Evolutionary conservation across 2,113 vertebrate species (phyloP), one percentile per base, ranked within the genome.

Genomic region (Vidua macroura): DNA sequence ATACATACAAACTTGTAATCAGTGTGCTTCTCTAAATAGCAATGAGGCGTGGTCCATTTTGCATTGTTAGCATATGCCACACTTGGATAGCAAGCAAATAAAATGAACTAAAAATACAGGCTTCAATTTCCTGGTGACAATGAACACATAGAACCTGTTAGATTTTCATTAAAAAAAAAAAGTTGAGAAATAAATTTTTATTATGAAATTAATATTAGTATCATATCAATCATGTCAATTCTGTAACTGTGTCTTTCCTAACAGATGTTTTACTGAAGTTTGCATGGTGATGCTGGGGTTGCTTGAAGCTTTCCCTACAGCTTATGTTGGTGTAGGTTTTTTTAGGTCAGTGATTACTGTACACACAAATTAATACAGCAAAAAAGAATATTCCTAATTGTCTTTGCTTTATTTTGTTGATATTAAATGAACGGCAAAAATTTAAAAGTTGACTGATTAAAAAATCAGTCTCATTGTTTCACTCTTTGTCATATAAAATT

Each of bases 221-320:
- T 88, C 11, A 15, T 30, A 21, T 63, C 33, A 49, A 30, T 56
- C 3, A 39, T n/a, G 28, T 30, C 2, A 76, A 31, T 78, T 91
- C 39, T 7, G 24, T 44, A 62, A 68, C 1, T 35, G 35, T 53
- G 13, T 78, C 41, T 93, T 73, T 75, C 17, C 83, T 59, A 92
- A 85, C 52, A 95, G 81, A 84, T 72, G 52, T 68, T 90, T 90
- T 84, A 55, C 27, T 82, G 24, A 82, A 91, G 72, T 77, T 66
- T 92, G 9, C 4, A 15, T 51, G 48, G 52, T 48, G 59, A 48
- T 83, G 23, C 25, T 68, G 43, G 62, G 27, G 43, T 37, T 77
- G 33, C 56, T 83, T 81, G 51, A 69, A 95, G 90, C 23, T 83
- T 74, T 90, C 49, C 22, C 55, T 92, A 28, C 52, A 88, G 49